Conservation (phyloP, 2,888 invertebrate genomes). For the Campopleginae sp. region DNA sequence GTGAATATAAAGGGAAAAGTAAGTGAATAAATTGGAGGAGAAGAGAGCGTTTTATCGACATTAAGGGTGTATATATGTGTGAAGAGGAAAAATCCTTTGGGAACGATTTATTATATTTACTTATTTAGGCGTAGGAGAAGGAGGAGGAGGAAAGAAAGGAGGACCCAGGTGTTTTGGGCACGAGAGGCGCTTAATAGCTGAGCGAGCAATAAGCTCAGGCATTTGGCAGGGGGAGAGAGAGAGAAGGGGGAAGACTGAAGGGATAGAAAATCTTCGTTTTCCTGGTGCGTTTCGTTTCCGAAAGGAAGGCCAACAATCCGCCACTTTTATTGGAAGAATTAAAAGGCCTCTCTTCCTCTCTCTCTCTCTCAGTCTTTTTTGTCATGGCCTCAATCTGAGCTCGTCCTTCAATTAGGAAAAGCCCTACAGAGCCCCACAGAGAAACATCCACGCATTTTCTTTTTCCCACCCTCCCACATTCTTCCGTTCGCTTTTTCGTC, state of each 20-base stretch:
- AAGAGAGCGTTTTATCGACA: constrained; percentile 31
- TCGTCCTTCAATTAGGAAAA: constrained; percentile 62
- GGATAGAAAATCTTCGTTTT: constrained; percentile 29
- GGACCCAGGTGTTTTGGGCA: constrained; percentile 67
- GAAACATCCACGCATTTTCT: constrained; percentile 36
- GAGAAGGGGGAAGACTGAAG: background rate
- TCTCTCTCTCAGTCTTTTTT: constrained; percentile 53
- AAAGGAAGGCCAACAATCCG: constrained; percentile 68
- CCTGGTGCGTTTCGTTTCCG: constrained; percentile 26
- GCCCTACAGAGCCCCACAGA: constrained; percentile 34
- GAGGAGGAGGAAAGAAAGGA: constrained; percentile 68
- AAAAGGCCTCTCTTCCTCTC: constrained; percentile 71
- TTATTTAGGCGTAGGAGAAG: constrained; percentile 70
- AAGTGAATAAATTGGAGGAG: constrained; percentile 23
- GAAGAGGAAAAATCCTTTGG: constrained; percentile 49
- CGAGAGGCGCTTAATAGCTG: constrained; percentile 70
- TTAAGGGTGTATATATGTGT: background rate
- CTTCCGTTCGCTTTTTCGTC: constrained; percentile 10
- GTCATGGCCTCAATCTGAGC: constrained; percentile 66
- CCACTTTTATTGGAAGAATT: constrained; percentile 79
- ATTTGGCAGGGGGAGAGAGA: background rate
- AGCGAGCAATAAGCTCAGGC: constrained; percentile 52
- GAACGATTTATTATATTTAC: constrained; percentile 76
- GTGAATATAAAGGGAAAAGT: constrained; percentile 31
- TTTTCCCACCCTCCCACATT: background rate